Conservation (phyloP, 2,888 invertebrate genomes). For the Lithosia quadra region DNA sequence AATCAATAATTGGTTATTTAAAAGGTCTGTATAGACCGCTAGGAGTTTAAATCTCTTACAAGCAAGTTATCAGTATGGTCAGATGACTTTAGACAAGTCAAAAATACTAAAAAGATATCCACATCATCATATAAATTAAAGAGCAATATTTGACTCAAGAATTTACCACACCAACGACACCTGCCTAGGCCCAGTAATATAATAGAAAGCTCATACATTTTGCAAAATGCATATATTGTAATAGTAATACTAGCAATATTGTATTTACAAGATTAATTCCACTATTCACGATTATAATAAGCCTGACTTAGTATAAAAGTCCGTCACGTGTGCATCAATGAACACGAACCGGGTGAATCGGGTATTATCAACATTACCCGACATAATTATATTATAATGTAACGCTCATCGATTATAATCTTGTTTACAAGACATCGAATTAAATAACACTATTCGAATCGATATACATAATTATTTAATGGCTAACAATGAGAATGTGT, state of each 20-base stretch:
- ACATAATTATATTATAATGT: constrained; percentile 5
- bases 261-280: constrained; percentile 49
- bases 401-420: background rate
- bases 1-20: no score
- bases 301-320: constrained; percentile 12
- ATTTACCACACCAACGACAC: constrained; percentile 24
- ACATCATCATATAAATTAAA: no score
- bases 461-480: constrained; percentile 30
- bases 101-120: no score
- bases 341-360: constrained; percentile 12
- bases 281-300: constrained; percentile 29
- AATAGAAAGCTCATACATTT: constrained; percentile 65
- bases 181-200: constrained; percentile 47
- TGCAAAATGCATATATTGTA: constrained; percentile 61
- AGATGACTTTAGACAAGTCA: background rate
- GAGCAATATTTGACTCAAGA: no score
- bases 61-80: background rate
- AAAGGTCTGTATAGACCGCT: no score
- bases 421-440: constrained; percentile 9
- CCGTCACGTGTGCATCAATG: constrained; percentile 3
- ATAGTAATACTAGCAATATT: constrained; percentile 50
- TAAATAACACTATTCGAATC: constrained; percentile 20
- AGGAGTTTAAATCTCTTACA: no score
- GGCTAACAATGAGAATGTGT: constrained; percentile 33
- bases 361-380: constrained; percentile 12